These are phyloP conservation scores for Aricia artaxerxes DNA, from an alignment of 2,888 invertebrate species.

Conservation along the genomic window DNA sequence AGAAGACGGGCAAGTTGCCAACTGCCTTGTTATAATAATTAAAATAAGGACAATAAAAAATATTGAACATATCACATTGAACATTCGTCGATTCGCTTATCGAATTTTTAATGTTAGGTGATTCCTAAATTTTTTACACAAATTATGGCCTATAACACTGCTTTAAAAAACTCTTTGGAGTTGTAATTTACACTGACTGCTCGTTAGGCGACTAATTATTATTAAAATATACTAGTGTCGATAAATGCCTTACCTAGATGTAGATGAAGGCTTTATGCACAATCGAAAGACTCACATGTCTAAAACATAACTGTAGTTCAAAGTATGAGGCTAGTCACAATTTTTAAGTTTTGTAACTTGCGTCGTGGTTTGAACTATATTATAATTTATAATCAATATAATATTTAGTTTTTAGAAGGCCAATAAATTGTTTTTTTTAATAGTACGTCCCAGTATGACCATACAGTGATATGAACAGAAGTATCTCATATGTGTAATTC, in stretches of 20 bases:
- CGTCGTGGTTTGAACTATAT: not conserved
- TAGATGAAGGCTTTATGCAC: not conserved
- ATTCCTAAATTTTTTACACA: slow-evolving; percentile 6
- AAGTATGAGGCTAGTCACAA: not conserved
- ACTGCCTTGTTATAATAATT: not conserved
- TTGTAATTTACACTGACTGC: not conserved
- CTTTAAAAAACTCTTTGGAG: not conserved
- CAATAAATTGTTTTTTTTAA: not conserved
- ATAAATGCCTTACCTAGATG: not conserved
- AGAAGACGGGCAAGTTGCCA: not conserved
- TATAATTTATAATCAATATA: not conserved
- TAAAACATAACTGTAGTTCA: not conserved
- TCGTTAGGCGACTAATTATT: not conserved
- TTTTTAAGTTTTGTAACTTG: not conserved
- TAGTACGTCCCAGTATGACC: not conserved
- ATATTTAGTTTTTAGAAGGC: not conserved
- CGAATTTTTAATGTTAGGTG: not conserved
- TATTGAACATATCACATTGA: not conserved
- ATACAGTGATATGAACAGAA: slow-evolving; percentile 2
- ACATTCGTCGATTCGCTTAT: not conserved
- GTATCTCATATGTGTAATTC: slow-evolving; percentile 13
- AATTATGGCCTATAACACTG: not conserved
- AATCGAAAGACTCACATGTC: not conserved
- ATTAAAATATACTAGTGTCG: not conserved
- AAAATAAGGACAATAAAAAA: not conserved